Evolutionary conservation across 2,113 vertebrate genomes (phyloP).

Genomic region (Pelecanoides urinatrix): DNA sequence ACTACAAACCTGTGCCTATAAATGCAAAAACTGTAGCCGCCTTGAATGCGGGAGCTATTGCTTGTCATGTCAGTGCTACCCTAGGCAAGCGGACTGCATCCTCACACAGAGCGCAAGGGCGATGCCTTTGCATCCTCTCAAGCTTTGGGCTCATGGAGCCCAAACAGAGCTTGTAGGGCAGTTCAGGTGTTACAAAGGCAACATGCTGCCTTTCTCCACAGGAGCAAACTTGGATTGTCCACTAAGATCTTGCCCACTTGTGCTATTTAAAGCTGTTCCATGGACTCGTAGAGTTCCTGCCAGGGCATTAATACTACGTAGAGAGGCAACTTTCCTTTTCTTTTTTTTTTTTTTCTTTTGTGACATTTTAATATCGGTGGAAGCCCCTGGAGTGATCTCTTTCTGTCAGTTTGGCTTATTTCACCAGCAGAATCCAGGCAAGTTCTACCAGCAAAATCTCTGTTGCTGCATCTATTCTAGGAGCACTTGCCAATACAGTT

Average conservation of each 20-base stretch:
- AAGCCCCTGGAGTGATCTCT: not conserved
- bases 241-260: fast-evolving
- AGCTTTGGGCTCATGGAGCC: not conserved
- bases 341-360: not conserved
- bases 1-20: not conserved
- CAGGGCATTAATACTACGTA: not conserved
- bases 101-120: fast-evolving
- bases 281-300: not conserved
- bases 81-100: not conserved
- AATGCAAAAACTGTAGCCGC: not conserved
- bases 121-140: not conserved
- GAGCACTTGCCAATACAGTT: not conserved
- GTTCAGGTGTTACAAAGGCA: not conserved
- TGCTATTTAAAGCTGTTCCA: not conserved
- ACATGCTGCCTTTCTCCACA: not conserved
- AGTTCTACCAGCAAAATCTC: not conserved
- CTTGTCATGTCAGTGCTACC: not conserved
- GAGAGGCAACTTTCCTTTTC: not conserved
- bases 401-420: not conserved
- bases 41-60: not conserved
- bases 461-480: not conserved
- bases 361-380: not conserved
- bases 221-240: not conserved
- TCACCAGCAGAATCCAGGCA: not conserved
- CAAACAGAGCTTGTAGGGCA: not conserved